Evolutionary conservation across 2,113 vertebrate species (phyloP).

Genomic region (Pachycephala philippinensis): DNA sequence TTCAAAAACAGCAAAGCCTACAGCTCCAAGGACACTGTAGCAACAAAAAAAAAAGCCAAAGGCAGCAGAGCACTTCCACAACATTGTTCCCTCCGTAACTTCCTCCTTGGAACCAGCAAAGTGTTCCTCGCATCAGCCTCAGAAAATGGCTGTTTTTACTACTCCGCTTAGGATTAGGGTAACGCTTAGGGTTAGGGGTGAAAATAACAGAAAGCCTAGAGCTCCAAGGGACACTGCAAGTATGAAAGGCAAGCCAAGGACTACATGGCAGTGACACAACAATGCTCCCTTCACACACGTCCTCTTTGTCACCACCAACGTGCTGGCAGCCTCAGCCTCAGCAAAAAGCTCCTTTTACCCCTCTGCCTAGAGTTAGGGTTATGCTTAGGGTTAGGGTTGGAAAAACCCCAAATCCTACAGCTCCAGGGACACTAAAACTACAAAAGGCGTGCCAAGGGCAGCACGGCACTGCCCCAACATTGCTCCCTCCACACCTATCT

Average conservation of each 20-base stretch:
- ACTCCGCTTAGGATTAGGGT: not conserved
- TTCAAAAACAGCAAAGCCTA: not conserved
- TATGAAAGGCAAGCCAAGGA: not conserved
- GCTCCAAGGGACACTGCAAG: not conserved
- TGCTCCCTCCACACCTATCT: not conserved
- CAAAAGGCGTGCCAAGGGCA: not conserved
- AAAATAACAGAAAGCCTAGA: not conserved
- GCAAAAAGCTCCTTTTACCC: not conserved
- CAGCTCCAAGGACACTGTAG: not conserved
- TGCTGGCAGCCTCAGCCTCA: not conserved
- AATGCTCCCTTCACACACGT: not conserved
- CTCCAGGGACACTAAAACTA: not conserved
- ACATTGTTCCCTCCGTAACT: not conserved
- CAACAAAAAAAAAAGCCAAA: not conserved
- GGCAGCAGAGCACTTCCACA: not conserved
- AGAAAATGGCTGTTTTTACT: not conserved
- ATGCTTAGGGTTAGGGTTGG: accelerated
- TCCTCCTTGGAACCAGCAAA: not conserved
- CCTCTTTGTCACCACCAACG: not conserved
- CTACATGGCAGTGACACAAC: not conserved
- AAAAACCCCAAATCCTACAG: not conserved
- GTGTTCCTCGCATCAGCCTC: not conserved
- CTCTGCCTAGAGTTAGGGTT: not conserved
- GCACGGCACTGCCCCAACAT: too few species aligned
- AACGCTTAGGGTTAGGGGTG: not conserved